These are phyloP conservation scores for Sisor rabdophorus DNA, from an alignment of 2,113 vertebrate genomes.

Conservation along the genomic window DNA sequence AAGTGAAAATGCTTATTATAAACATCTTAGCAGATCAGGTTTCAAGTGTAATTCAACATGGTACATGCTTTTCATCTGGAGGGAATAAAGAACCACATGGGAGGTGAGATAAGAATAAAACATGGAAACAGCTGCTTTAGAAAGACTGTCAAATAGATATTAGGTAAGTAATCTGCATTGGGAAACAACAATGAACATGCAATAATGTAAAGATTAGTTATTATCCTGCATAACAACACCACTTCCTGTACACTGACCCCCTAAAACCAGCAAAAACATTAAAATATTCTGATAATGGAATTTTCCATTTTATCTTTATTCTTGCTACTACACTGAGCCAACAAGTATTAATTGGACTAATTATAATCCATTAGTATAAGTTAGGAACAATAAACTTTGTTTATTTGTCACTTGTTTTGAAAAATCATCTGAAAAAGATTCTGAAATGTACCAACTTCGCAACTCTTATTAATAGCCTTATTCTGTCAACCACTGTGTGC, in stretches of 20 bases:
- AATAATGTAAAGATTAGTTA: background rate
- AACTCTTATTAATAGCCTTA: constrained; percentile 45
- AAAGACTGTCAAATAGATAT: constrained; percentile 8
- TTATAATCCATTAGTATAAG: constrained; percentile 16
- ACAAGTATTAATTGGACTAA: constrained; percentile 21
- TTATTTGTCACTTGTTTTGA: constrained; percentile 36
- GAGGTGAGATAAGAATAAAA: background rate
- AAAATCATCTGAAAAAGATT: constrained; percentile 25
- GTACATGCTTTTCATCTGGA: background rate
- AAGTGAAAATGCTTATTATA: constrained; percentile 2
- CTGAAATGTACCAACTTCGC: constrained; percentile 33
- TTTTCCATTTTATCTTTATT: constrained; percentile 46
- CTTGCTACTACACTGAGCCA: constrained; percentile 36
- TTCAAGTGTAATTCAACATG: background rate
- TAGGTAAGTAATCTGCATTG: background rate
- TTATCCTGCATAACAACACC: background rate
- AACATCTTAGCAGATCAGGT: background rate
- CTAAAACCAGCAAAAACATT: constrained; percentile 17
- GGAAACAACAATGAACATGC: constrained; percentile 12
- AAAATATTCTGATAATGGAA: constrained; percentile 22
- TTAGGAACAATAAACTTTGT: constrained; percentile 7
- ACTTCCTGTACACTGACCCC: background rate
- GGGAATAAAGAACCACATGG: background rate
- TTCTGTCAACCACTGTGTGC: constrained; percentile 49
- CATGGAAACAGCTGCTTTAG: constrained; percentile 18